Conservation (phyloP, 2,113 vertebrate species). For the Microcebus jonahi region DNA sequence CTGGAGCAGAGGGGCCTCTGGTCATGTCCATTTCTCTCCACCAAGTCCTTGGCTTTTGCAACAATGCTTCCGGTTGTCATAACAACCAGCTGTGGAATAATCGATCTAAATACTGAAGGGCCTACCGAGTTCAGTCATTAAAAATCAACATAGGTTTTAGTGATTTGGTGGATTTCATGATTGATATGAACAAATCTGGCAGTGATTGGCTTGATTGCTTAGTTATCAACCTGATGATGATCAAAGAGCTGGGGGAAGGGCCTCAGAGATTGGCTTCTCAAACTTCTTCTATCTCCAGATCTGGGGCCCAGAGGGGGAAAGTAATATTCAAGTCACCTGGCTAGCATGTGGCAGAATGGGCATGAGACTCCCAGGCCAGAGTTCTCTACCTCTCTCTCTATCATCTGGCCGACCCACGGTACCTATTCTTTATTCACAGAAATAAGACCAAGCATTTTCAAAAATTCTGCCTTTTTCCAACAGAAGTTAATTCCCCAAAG, state of each 20-base stretch:
- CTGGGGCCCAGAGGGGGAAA: not conserved
- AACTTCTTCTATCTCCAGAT: constrained; percentile 15
- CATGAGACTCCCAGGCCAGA: not conserved
- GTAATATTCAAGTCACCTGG: not conserved
- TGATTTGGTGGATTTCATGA: constrained; percentile 38
- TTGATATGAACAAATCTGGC: not conserved
- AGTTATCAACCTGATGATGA: not conserved
- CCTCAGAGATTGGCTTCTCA: not conserved
- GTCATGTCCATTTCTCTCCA: constrained; percentile 38
- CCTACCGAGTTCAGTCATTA: constrained; percentile 32
- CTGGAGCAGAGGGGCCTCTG: not conserved
- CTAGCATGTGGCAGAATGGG: not conserved
- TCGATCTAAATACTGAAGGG: not conserved
- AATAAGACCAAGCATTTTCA: constrained; percentile 39
- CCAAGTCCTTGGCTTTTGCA: constrained; percentile 40
- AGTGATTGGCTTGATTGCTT: constrained; percentile 1
- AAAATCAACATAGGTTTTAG: constrained; percentile 55
- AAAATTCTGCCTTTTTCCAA: constrained; percentile 29
- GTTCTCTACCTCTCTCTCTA: not conserved
- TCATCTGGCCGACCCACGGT: constrained; percentile 6
- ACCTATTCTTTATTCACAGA: constrained; percentile 43
- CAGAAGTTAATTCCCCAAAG: constrained; percentile 57
- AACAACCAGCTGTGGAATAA: constrained; percentile 54
- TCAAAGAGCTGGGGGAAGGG: not conserved
- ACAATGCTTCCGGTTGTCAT: constrained; percentile 53